Conservation (phyloP, 2,113 vertebrate genomes). For the Hemicordylus capensis region DNA sequence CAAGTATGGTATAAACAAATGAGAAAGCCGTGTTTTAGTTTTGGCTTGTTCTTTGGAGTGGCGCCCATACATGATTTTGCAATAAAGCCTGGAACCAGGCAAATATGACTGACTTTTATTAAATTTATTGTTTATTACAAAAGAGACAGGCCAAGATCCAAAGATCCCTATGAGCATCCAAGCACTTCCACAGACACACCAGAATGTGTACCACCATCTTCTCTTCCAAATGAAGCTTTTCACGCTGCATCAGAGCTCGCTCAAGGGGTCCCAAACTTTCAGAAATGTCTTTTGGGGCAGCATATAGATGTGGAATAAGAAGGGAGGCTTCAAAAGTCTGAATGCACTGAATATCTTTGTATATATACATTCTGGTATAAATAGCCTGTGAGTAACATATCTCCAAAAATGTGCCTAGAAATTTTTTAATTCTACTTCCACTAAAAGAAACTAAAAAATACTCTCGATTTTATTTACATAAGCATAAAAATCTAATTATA, state of each 20-base stretch:
- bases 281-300: neutral
- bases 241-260: neutral
- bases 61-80: no score
- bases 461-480: neutral
- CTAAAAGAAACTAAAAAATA: neutral
- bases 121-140: no score
- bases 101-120: neutral
- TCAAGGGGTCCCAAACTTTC: neutral
- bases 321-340: neutral
- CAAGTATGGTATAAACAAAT: no score
- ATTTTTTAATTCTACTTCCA: slow-evolving; percentile 9
- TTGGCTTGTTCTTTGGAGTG: no score
- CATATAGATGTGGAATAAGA: slow-evolving; percentile 31
- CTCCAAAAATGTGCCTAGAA: neutral
- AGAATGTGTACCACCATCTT: neutral
- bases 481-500: neutral
- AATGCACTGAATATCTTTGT: slow-evolving; percentile 11
- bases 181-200: neutral
- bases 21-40: no score
- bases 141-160: neutral
- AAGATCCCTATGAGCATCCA: neutral
- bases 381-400: neutral
- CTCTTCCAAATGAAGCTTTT: neutral
- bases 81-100: neutral
- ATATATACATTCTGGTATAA: neutral